Percentiles rank a stretch among this genome's conserved stretches.
Conservation (phyloP, 2,797 vertebrate genomes). For the Lepus townsendii region DNA sequence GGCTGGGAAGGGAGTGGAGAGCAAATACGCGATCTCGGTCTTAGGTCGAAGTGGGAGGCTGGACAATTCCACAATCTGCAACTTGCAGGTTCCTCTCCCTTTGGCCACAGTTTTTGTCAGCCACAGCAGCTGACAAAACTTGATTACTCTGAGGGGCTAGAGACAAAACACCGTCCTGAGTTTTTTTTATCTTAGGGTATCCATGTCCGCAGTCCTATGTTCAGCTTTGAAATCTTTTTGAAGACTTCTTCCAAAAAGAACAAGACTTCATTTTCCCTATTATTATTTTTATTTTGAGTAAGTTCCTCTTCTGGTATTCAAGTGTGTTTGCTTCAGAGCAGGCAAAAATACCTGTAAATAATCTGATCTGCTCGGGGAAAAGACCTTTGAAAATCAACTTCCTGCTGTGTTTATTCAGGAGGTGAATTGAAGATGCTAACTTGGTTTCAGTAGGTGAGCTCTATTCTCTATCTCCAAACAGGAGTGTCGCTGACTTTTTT, state of each 20-base stretch:
- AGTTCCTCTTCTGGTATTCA: background rate
- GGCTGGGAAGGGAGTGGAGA: background rate
- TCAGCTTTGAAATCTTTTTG: slow-evolving; percentile 17
- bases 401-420: background rate
- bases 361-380: slow-evolving; percentile 4
- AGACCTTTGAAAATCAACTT: slow-evolving; percentile 6
- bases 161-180: slow-evolving; percentile 11
- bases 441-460: background rate
- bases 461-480: background rate
- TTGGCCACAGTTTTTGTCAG: slow-evolving; percentile 2
- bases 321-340: slow-evolving; percentile 24
- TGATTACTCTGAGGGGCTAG: slow-evolving; percentile 16
- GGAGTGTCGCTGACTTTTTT: slow-evolving; percentile 6
- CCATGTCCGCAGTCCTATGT: background rate
- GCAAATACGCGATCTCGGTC: background rate
- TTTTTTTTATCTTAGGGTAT: background rate
- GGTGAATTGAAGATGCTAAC: background rate
- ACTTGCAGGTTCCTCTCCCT: slow-evolving; percentile 16
- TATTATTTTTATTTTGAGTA: slow-evolving; percentile 47
- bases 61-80: background rate
- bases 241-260: slow-evolving; percentile 23
- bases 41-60: background rate
- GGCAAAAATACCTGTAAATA: slow-evolving; percentile 6
- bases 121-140: background rate
- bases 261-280: background rate